Evolutionary conservation across 1,140 invertebrate genomes (phyloP).

Genomic region (Dinothrombium tinctorium): DNA sequence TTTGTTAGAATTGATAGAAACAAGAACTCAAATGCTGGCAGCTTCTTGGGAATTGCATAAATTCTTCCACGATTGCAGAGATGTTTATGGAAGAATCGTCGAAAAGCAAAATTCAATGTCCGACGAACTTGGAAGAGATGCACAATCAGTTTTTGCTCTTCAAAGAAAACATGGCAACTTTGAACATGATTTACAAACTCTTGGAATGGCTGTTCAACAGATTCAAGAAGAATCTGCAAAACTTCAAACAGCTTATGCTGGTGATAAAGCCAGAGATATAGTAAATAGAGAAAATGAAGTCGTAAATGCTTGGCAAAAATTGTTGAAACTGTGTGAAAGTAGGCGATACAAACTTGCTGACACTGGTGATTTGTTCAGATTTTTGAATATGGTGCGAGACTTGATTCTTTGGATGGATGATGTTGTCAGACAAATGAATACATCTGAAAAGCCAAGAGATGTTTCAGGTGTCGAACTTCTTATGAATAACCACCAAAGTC

Average conservation of each 20-base stretch:
- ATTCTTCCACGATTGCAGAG: slow-evolving; percentile 99
- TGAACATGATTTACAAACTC: slow-evolving; percentile 73
- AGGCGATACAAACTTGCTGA: slow-evolving; percentile 63
- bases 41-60: slow-evolving; percentile 91
- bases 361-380: slow-evolving; percentile 83
- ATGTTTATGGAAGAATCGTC: slow-evolving; percentile 70
- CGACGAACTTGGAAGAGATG: slow-evolving; percentile 90
- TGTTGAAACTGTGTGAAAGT: slow-evolving; percentile 62
- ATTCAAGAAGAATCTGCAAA: slow-evolving; percentile 77
- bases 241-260: slow-evolving; percentile 82
- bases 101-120: slow-evolving; percentile 85
- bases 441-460: slow-evolving; percentile 88
- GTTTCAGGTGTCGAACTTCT: slow-evolving; percentile 92
- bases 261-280: slow-evolving; percentile 86
- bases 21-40: slow-evolving; percentile 82
- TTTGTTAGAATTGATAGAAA: slow-evolving; percentile 88
- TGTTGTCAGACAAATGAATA: slow-evolving; percentile 88
- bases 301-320: slow-evolving; percentile 72
- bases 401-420: slow-evolving; percentile 98
- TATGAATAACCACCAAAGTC: slow-evolving; percentile 97
- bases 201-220: slow-evolving; percentile 69
- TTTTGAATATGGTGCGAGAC: slow-evolving; percentile 92
- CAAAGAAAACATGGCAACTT: slow-evolving; percentile 89
- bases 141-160: slow-evolving; percentile 74
- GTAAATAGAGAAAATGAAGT: slow-evolving; percentile 84